A percentile compares a stretch with the other conserved stretches of the same genome.
Conservation (phyloP, 2,797 vertebrate genomes). For the Glossophaga mutica region DNA sequence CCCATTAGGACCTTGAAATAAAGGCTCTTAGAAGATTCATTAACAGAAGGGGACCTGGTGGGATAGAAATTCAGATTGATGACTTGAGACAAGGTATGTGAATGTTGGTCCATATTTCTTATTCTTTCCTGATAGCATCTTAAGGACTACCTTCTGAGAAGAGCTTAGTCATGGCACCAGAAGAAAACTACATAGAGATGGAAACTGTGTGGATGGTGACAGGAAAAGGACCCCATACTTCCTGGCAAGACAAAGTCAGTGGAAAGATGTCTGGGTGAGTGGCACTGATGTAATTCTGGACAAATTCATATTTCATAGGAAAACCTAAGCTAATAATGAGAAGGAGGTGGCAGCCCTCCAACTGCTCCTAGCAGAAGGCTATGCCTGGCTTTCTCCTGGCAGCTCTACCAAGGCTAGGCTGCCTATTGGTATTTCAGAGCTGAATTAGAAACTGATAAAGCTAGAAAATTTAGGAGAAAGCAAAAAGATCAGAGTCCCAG, state of each 20-base stretch:
- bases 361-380: not conserved
- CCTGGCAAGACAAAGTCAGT: not conserved
- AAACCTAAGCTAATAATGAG: not conserved
- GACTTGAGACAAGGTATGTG: fast-evolving
- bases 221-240: not conserved
- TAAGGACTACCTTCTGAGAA: not conserved
- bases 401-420: not conserved
- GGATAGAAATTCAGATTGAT: not conserved
- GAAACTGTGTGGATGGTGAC: not conserved
- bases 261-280: fast-evolving
- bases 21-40: not conserved
- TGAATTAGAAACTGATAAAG: slow-evolving; percentile 71
- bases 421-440: slow-evolving; percentile 48
- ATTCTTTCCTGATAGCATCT: not conserved
- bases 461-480: slow-evolving; percentile 67
- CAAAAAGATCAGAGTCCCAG: not conserved
- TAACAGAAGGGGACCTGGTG: not conserved
- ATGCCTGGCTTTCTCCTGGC: not conserved
- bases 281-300: not conserved
- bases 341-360: fast-evolving
- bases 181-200: not conserved
- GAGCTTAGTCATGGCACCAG: not conserved
- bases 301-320: not conserved
- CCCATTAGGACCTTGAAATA: not conserved
- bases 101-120: not conserved